Evolutionary conservation across 2,113 vertebrate genomes (phyloP).

Genomic region (Pygoscelis adeliae): DNA sequence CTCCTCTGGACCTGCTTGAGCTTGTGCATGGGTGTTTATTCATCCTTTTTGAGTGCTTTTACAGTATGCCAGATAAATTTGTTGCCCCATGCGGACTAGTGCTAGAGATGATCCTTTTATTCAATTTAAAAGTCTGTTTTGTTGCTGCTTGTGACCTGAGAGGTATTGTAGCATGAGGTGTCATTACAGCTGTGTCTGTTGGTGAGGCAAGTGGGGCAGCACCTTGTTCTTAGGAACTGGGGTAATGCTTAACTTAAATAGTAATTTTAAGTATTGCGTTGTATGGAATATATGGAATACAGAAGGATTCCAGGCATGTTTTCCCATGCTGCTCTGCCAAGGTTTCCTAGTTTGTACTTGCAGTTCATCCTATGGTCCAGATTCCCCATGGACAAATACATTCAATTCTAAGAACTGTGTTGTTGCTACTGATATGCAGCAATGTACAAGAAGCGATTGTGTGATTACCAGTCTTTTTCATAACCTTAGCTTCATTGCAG

Average conservation of each 20-base stretch:
- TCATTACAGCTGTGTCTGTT: background rate
- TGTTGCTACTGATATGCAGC: background rate
- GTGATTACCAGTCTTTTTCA: background rate
- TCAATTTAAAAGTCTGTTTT: background rate
- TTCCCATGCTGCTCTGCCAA: background rate
- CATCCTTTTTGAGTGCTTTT: background rate
- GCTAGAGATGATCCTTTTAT: background rate
- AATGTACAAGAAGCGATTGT: background rate
- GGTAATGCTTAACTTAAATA: background rate
- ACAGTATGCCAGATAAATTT: background rate
- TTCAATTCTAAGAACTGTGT: background rate
- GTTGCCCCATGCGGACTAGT: background rate
- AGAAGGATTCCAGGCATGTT: background rate
- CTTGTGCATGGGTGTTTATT: background rate
- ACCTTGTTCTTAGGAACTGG: background rate
- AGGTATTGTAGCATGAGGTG: background rate
- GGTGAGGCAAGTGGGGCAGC: background rate
- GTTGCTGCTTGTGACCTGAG: background rate
- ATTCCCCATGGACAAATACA: background rate
- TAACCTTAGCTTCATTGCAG: background rate
- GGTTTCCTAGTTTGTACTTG: background rate
- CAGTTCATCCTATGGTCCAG: background rate
- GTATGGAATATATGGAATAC: background rate
- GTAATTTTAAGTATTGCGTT: background rate
- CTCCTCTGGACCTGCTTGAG: accelerated